Base-by-base conservation (phyloP, 92 coral and sea anemone genomes). In the Actinostola sp. region DNA sequence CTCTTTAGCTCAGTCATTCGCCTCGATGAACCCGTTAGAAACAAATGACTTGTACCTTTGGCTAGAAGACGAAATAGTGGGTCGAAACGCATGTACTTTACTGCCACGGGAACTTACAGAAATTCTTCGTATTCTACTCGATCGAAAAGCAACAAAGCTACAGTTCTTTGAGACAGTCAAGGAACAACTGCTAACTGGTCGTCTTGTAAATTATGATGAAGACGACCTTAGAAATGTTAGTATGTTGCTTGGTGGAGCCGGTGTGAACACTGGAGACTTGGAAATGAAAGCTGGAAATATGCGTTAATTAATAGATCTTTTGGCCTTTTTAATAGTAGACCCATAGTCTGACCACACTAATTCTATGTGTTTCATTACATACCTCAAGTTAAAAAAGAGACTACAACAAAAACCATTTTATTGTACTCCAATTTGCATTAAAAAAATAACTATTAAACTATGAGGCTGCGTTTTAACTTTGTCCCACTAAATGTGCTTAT, bases 61-160 rank as follows among this genome's bases (percentile, higher is more conserved):
- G 81, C 29, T 64, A 8, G 72, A 62, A n/a, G 72, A 64, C 0
- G 81, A 75, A 29, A 58, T 64, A 32, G 13, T 75, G 34, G 42
- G 32, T 33, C 51, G 81, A 14, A 33, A 36, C 64, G 52, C 36
- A 4, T 8, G 33, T 4, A 55, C 64, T 23, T 75, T 75, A 21
- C 8, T 1, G 1, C 35, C 73, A 36, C 32, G 12, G 29, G 81
- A 63, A 10, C 81, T 75, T 32, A 11, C 50, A 31, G 53, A 14
- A 15, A 66, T 64, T 35, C 61, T 75, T 34, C 52, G 54, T 23
- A 5, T 51, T 2, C 28, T 75, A 1, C 41, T 39, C 8, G 70
- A 43, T 8, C 74, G 25, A 8, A 34, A 68, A 38, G n/a, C 26
- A 15, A 52, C 32, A 0, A 31, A 34, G 17, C 0, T 45, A 9